Base-by-base conservation (phyloP, 2,888 invertebrate genomes). In the Tetranychus truncatus region DNA sequence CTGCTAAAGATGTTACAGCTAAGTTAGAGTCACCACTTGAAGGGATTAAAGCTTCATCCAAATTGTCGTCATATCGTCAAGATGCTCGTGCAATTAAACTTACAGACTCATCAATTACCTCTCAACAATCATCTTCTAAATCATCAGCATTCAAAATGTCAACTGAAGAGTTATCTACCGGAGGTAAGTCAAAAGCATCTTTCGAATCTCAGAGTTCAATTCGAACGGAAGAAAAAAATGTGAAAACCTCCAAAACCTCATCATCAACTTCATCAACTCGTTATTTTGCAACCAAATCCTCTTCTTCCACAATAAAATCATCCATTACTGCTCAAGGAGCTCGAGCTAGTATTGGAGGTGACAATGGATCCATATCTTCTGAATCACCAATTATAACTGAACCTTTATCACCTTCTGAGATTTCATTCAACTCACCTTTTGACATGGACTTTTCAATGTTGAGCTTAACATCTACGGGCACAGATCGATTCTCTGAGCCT, bases 321-420 rank as follows among this genome's bases (percentile, higher is more conserved):
- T 24, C 69, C 11, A 20, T 66, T 11, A 66, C 66, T 66, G 18
- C 66, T 20, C n/a, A 18, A n/a, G 18, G n/a, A 18, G 18, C 66
- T 15, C n/a, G 18, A 20, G 20, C 6, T 6, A 66, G 66, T 66
- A 20, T 20, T 66, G 18, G n/a, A 7, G 6, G 18, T 18, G 20
- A 11, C 6, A 66, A 20, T 66, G 66, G 66, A 6, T 46, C 55
- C 24, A 69, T 45, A 15, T 66, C 66, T 6, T 11, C 73, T 20
- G 46, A 55, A 18, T 72, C 72, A 55, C 73, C 73, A 11, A 69
- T 71, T 15, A 73, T 71, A 20, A 45, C 46, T 44, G 76, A 72
- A 45, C 74, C 76, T 24, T 66, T 76, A n/a, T 77, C 76, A 7
- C 77, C 76, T 11, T 72, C 55, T 20, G 78, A 77, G 1, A 24